Percentiles rank a stretch among this genome's conserved stretches.
Conservation (phyloP, 2,797 vertebrate species). For the Gambusia yucatana region DNA sequence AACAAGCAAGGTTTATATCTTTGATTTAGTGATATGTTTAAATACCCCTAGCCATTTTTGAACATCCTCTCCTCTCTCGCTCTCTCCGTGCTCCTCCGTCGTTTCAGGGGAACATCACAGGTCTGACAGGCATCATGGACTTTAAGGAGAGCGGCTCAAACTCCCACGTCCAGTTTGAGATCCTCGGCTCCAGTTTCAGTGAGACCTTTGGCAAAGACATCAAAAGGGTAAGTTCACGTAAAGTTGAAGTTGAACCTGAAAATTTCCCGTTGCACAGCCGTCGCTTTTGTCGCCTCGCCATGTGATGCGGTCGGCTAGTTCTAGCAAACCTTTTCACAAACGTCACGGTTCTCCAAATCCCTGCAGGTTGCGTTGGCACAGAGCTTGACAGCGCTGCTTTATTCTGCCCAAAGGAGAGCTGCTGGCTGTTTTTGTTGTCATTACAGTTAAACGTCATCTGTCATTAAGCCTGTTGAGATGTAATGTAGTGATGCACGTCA, state of each 20-base stretch:
- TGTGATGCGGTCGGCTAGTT: not conserved
- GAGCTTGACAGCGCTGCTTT: slow-evolving; percentile 8
- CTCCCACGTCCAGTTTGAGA: slow-evolving; percentile 95
- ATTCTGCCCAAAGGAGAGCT: not conserved
- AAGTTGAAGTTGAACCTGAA: no score
- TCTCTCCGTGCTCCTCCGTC: not conserved
- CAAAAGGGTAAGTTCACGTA: slow-evolving; percentile 86
- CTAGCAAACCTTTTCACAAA: not conserved
- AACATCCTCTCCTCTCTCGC: not conserved
- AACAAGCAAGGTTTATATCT: not conserved
- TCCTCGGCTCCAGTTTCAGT: slow-evolving; percentile 96
- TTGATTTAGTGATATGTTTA: not conserved
- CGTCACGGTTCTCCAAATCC: not conserved
- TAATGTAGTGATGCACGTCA: not conserved
- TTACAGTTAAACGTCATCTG: not conserved
- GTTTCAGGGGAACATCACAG: slow-evolving; percentile 84
- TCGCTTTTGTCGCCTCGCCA: no score
- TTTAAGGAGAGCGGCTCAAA: slow-evolving; percentile 94
- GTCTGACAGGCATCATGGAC: slow-evolving; percentile 95
- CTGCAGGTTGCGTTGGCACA: not conserved
- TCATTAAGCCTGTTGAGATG: not conserved
- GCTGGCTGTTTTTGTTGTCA: slow-evolving; percentile 16
- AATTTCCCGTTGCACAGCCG: not conserved
- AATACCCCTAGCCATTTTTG: no score
- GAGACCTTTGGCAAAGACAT: slow-evolving; percentile 98